phyloP scores from a whole-genome alignment of 2,113 vertebrate genomes.

The Micronisus gabar region DNA sequence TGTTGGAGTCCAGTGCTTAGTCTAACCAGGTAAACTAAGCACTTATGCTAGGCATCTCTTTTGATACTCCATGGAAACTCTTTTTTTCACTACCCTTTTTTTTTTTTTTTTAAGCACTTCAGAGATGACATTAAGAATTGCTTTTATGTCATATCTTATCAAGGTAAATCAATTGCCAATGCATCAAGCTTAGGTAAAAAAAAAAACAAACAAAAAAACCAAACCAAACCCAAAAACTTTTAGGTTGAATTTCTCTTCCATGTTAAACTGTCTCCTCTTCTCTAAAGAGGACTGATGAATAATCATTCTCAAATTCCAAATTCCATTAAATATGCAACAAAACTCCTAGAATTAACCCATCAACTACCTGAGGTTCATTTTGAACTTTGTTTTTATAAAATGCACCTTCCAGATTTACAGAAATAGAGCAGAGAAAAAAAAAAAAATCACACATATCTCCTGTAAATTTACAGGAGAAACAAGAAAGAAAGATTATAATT shows the following conservation, averaged over 20 bases:
- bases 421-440: background rate
- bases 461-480: background rate
- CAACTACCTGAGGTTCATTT: background rate
- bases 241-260: background rate
- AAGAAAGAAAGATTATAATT: background rate
- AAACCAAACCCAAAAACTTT: too few relatives aligned
- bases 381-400: background rate
- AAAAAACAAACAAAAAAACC: background rate
- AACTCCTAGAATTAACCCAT: background rate
- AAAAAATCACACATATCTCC: rapidly evolving
- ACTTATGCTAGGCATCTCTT: background rate
- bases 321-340: background rate
- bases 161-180: background rate
- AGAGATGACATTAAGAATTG: background rate
- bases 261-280: background rate
- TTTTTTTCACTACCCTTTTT: background rate
- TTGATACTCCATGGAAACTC: background rate
- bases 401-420: background rate
- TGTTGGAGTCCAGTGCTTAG: background rate
- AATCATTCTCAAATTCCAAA: background rate
- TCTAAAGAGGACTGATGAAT: background rate
- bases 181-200: background rate
- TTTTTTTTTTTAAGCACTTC: background rate
- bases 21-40: background rate
- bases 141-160: background rate